Conservation (phyloP, 2,797 vertebrate genomes). For the Hippocampus kuda region DNA sequence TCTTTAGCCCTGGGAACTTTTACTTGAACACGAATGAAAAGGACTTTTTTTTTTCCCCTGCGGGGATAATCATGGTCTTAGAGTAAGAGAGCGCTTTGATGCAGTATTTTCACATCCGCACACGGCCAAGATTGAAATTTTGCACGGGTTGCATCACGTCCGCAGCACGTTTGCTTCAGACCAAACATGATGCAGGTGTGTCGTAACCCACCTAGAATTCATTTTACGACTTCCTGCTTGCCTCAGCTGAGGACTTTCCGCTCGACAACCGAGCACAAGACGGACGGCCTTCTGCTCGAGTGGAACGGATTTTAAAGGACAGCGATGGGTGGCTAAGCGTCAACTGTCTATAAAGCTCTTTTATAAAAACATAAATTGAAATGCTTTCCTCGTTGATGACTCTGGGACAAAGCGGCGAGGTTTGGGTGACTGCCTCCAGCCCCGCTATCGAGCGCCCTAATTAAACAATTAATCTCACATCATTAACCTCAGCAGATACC, state of each 20-base stretch:
- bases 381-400: constrained; percentile 40
- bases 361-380: constrained; percentile 18
- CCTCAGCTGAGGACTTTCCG: neutral
- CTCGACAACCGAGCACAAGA: no score
- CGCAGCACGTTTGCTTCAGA: neutral
- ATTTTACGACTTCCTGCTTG: neutral
- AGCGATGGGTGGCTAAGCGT: neutral
- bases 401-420: constrained; percentile 38
- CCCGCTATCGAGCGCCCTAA: constrained; percentile 52
- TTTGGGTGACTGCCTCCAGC: constrained; percentile 55
- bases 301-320: neutral
- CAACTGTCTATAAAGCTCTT: constrained; percentile 20
- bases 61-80: no score
- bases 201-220: neutral
- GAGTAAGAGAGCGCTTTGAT: no score
- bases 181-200: neutral
- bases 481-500: constrained; percentile 60
- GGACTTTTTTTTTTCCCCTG: no score
- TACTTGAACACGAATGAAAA: neutral
- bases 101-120: no score
- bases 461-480: constrained; percentile 71
- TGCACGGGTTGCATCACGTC: neutral
- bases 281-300: neutral
- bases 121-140: neutral
- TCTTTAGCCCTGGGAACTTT: neutral